A percentile compares a stretch with the other conserved stretches of the same genome.
These are phyloP conservation scores for Sesamia nonagrioides DNA, from an alignment of 1,140 invertebrate species.

Conservation along the genomic window DNA sequence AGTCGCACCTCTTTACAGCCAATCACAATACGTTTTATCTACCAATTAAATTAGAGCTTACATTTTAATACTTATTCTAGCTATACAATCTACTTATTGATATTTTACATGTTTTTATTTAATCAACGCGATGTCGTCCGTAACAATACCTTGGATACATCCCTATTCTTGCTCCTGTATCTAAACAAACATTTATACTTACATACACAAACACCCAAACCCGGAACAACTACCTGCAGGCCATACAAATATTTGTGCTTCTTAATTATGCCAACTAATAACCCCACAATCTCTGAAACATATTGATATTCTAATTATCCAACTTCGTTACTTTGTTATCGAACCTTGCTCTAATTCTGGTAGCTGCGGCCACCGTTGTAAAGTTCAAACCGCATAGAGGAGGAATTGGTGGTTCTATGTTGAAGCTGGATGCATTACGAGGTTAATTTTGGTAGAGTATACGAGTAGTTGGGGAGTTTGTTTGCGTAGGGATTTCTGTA, in stretches of 20 bases:
- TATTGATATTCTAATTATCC: constrained; percentile 23
- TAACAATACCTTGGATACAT: no score
- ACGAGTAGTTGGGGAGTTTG: background rate
- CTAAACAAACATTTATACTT: no score
- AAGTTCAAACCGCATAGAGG: constrained; percentile 4
- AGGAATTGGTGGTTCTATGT: constrained; percentile 19
- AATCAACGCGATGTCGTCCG: no score
- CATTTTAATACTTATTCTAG: no score
- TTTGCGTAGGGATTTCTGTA: background rate
- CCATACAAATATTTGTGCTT: background rate
- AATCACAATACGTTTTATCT: no score
- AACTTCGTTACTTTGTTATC: constrained; percentile 22
- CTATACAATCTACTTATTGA: no score
- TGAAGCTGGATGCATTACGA: constrained; percentile 13
- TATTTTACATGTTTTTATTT: no score
- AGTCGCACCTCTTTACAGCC: no score
- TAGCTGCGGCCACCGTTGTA: background rate
- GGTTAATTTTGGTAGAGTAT: constrained; percentile 3
- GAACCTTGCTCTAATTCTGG: background rate
- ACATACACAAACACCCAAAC: no score
- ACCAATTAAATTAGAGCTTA: no score
- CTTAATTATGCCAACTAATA: constrained; percentile 2
- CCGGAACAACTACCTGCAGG: background rate
- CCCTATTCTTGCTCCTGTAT: no score
- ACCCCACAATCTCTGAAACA: background rate